Evolutionary conservation across 2,888 invertebrate genomes (phyloP).

Genomic region (Parochlus steinenii): DNA sequence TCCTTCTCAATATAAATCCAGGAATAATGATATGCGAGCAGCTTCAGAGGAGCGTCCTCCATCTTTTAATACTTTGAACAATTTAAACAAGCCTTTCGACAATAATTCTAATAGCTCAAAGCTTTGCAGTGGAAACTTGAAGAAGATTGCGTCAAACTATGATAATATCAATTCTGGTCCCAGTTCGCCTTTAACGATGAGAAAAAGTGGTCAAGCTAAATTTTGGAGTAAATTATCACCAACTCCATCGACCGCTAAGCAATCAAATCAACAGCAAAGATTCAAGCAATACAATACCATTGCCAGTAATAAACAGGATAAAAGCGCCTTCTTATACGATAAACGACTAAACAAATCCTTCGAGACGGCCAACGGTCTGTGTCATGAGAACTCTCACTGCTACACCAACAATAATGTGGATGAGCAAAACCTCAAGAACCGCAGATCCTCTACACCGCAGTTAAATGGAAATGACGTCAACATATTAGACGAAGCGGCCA

Average conservation of each 20-base stretch:
- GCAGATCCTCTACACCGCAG: constrained; percentile 11
- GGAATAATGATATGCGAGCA: constrained; percentile 15
- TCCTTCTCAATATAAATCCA: constrained; percentile 21
- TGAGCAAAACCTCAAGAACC: constrained; percentile 7
- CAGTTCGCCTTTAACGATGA: constrained; percentile 8
- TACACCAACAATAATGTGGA: too few relatives aligned
- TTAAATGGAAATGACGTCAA: constrained; percentile 20
- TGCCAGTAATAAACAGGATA: constrained; percentile 10
- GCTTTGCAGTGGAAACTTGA: constrained; percentile 4
- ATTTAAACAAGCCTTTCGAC: neutral
- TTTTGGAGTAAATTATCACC: constrained; percentile 9
- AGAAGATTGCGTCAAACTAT: constrained; percentile 9
- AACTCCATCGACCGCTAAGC: constrained; percentile 13
- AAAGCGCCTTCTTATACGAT: constrained; percentile 24
- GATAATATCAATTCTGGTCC: constrained; percentile 1
- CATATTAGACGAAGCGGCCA: constrained; percentile 40
- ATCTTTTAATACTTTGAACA: neutral
- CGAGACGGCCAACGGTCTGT: constrained; percentile 22
- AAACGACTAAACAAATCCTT: constrained; percentile 29
- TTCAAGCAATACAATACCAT: constrained; percentile 10
- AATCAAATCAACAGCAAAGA: constrained; percentile 15
- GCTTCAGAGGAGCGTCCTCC: constrained; percentile 16
- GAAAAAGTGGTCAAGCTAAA: constrained; percentile 7
- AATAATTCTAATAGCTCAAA: constrained; percentile 4
- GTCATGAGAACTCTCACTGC: constrained; percentile 9